Conservation (phyloP, 2,113 vertebrate genomes). For the Lynx canadensis region DNA sequence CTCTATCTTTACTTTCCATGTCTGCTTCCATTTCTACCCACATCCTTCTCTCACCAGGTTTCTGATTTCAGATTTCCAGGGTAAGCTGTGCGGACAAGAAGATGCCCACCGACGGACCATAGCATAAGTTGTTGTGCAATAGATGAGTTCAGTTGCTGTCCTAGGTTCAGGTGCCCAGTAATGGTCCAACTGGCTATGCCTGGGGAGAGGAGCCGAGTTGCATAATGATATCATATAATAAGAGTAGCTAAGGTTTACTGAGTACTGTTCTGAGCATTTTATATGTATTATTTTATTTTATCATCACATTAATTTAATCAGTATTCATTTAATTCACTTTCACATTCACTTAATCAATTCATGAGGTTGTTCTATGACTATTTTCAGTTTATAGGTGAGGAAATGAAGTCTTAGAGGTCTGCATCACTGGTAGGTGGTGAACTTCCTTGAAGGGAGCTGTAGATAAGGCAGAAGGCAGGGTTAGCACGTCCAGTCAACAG, state of each 20-base stretch:
- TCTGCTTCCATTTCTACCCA: not conserved
- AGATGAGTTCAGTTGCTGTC: not conserved
- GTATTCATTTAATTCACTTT: not conserved
- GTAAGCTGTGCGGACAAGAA: not conserved
- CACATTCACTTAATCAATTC: constrained; percentile 25
- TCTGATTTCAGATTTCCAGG: not conserved
- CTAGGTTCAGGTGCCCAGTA: not conserved
- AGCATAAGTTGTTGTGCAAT: not conserved
- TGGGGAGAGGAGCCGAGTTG: not conserved
- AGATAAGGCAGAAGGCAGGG: not conserved
- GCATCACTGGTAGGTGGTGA: not conserved
- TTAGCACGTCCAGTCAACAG: not conserved
- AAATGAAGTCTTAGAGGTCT: not conserved
- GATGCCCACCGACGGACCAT: not conserved
- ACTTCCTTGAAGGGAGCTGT: not conserved
- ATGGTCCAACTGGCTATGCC: not conserved
- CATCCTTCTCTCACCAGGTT: not conserved
- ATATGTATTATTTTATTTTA: not conserved
- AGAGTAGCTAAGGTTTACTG: not conserved
- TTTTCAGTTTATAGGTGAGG: not conserved
- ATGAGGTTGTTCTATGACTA: not conserved
- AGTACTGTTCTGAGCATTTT: not conserved
- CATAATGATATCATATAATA: not conserved
- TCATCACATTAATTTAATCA: not conserved
- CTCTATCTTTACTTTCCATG: not conserved